A percentile compares a stretch with the other conserved stretches of the same genome.
These are phyloP conservation scores for Dicrostonyx torquatus DNA, from an alignment of 2,797 vertebrate genomes.

Conservation along the genomic window DNA sequence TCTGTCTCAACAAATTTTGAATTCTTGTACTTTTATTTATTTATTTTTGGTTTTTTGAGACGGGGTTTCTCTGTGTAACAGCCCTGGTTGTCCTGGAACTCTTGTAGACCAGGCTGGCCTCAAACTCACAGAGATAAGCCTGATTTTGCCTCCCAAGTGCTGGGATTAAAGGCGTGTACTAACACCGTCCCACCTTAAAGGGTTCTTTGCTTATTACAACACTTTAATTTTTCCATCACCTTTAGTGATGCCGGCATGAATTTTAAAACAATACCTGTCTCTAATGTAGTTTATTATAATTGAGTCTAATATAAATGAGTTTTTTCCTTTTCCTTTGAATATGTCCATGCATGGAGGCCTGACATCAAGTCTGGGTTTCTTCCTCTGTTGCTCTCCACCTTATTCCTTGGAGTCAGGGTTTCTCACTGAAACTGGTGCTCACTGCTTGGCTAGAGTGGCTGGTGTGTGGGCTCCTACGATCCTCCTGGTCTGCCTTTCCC, in stretches of 20 bases:
- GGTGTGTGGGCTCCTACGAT: no score
- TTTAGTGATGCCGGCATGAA: background rate
- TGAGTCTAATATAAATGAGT: conserved; percentile 4
- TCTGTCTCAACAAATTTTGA: background rate
- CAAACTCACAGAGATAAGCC: no score
- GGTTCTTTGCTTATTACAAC: conserved; percentile 3
- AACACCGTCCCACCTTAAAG: background rate
- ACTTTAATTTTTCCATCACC: background rate
- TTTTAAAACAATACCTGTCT: background rate
- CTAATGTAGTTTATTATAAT: conserved; percentile 49
- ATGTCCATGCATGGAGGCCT: background rate
- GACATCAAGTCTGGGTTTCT: background rate
- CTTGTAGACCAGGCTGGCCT: no score
- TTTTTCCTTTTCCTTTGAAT: background rate
- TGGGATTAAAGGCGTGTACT: no score
- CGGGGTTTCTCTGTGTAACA: no score
- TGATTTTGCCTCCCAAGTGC: no score
- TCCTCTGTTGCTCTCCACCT: background rate
- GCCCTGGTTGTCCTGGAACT: no score
- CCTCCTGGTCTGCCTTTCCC: background rate
- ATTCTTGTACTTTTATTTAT: background rate
- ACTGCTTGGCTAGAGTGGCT: background rate
- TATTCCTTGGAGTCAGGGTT: background rate
- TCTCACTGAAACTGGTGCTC: background rate
- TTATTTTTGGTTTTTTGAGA: no score